Base-by-base conservation (phyloP, 2,113 vertebrate species). In the Lota lota region DNA sequence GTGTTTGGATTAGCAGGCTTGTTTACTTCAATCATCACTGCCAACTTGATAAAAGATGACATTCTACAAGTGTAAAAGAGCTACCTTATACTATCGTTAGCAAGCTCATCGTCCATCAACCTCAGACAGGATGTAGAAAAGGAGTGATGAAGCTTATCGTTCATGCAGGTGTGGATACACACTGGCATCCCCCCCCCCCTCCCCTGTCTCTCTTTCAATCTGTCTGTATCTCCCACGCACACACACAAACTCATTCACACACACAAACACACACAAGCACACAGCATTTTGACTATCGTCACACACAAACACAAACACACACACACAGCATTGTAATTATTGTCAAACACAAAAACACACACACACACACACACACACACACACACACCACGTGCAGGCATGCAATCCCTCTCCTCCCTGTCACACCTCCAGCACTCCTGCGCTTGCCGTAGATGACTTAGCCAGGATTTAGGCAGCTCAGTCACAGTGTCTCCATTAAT, bases 401-500 rank as follows among this genome's bases (percentile, higher is more conserved):
- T 17, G 21, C 63, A 16, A 51, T 75, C 78, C 76, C 58, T 76
- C 74, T 68, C 65, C 65, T 67, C 10, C 18, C 60, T 56, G n/a
- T 75, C 66, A 71, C 79, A 68, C 61, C 69, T 79, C 66, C 61
- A 24, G 66, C 33, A 68, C 74, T 47, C 8, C 40, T 47, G 40
- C 40, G 7, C 20, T 66, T 33, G 71, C 74, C 24, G 57, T 76
- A 66, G 81, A 78, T 10, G 81, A 83, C 85, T 88, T 87, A 88
- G 77, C 57, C 86, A 81, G 86, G 87, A 88, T 89, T 89, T 89
- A 90, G 83, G 61, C 81, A 75, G 82, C 79, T 72, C 76, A 83
- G 84, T 83, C 86, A 85, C 82, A 86, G 87, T 73, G 81, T 77
- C 86, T 87, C 84, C 82, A 87, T 88, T 89, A 88, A 89, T 88